phyloP scores from a whole-genome alignment of 2,113 vertebrate species.

The Grammomys surdaster region DNA sequence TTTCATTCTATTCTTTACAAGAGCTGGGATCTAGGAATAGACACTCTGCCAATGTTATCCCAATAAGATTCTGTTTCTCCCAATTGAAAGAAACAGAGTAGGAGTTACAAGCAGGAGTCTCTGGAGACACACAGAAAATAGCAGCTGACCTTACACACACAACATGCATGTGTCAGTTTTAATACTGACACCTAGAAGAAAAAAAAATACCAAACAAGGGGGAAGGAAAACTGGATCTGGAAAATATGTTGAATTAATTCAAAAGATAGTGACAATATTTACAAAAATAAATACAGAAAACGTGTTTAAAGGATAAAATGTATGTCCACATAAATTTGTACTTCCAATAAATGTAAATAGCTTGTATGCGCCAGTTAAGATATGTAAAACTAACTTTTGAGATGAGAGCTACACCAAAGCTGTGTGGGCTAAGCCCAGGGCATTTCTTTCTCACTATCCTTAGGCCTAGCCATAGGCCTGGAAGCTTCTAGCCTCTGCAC shows the following conservation, averaged over 20 bases:
- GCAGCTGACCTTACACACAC: background rate
- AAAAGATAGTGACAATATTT: background rate
- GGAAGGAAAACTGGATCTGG: background rate
- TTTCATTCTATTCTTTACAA: background rate
- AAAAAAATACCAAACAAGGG: background rate
- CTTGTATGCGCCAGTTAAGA: too few relatives aligned
- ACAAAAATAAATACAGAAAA: conserved; percentile 6
- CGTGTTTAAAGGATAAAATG: conserved; percentile 9
- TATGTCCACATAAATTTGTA: conserved; percentile 42
- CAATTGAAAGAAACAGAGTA: background rate
- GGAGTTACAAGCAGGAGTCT: background rate
- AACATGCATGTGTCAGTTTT: background rate
- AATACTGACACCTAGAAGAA: background rate
- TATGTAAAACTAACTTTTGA: too few relatives aligned
- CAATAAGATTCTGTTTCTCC: background rate
- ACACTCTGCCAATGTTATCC: background rate
- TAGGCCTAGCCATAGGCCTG: too few relatives aligned
- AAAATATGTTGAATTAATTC: conserved; percentile 45
- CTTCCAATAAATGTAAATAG: too few relatives aligned
- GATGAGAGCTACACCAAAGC: too few relatives aligned
- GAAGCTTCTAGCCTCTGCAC: too few relatives aligned
- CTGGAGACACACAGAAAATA: too few relatives aligned
- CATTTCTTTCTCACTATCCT: too few relatives aligned
- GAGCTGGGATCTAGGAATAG: background rate
- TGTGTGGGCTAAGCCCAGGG: too few relatives aligned